Conservation (phyloP, 2,888 invertebrate species). For the Drosophila ustulata region DNA sequence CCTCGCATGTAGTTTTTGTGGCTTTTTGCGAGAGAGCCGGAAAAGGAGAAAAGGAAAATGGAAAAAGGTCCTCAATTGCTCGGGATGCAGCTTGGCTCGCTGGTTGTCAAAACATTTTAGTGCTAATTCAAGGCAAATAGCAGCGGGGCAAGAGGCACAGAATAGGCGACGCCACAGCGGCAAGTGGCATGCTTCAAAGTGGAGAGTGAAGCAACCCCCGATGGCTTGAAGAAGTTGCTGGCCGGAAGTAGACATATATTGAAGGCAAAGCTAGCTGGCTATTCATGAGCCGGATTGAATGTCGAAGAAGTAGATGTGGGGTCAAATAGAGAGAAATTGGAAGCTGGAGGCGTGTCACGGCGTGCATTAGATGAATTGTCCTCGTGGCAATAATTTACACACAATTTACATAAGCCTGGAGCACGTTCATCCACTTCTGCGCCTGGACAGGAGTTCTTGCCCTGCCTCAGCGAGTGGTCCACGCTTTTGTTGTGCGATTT, state of each 20-base stretch:
- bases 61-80: slow-evolving; percentile 10
- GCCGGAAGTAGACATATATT: slow-evolving; percentile 28
- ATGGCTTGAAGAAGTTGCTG: slow-evolving; percentile 12
- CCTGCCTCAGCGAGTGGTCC: neutral
- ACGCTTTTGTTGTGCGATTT: slow-evolving; percentile 65
- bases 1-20: slow-evolving; percentile 40
- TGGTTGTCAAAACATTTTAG: slow-evolving; percentile 64
- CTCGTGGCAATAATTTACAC: slow-evolving; percentile 67
- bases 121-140: slow-evolving; percentile 57
- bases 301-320: neutral
- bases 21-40: neutral
- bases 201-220: neutral
- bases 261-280: slow-evolving; percentile 25
- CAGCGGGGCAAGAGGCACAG: neutral
- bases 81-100: slow-evolving; percentile 38
- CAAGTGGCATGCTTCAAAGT: slow-evolving; percentile 31
- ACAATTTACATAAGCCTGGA: slow-evolving; percentile 63
- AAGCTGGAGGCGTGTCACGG: neutral
- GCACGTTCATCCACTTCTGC: slow-evolving; percentile 63
- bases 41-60: neutral
- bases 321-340: no score
- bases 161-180: neutral
- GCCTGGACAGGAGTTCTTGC: neutral
- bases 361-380: slow-evolving; percentile 70
- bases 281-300: slow-evolving; percentile 31